phyloP scores from a whole-genome alignment of 1,140 invertebrate species.

The Centruroides vittatus region DNA sequence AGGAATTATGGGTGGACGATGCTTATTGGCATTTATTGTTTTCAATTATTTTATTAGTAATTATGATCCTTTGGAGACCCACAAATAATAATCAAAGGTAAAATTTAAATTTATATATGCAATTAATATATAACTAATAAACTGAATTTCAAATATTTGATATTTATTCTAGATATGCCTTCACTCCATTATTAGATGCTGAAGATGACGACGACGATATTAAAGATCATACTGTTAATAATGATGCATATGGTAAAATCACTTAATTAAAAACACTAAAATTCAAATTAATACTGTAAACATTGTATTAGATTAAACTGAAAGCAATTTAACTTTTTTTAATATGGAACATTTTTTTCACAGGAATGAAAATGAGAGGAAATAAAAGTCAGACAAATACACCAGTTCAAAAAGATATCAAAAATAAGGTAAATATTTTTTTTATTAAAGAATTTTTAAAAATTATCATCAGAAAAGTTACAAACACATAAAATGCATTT shows the following conservation, averaged over 20 bases:
- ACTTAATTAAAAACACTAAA: neutral
- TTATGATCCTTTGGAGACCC: constrained; percentile 88
- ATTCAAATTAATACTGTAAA: too few relatives aligned
- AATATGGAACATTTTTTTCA: too few relatives aligned
- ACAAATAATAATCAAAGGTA: constrained; percentile 82
- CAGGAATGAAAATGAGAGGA: constrained; percentile 7
- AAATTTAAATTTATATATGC: constrained; percentile 1
- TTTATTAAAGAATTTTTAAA: too few relatives aligned
- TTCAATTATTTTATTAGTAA: constrained; percentile 67
- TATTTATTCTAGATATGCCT: constrained; percentile 51
- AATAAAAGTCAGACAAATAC: constrained; percentile 1
- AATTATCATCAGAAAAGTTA: too few relatives aligned
- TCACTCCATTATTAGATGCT: constrained; percentile 75
- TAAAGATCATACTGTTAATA: constrained; percentile 65
- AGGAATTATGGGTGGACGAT: constrained; percentile 79
- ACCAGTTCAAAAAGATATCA: constrained; percentile 3
- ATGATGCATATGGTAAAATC: constrained; percentile 58
- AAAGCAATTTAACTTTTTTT: too few relatives aligned
- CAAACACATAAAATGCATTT: too few relatives aligned
- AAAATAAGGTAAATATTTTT: neutral
- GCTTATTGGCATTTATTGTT: constrained; percentile 90
- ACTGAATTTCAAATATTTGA: neutral
- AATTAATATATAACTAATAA: neutral
- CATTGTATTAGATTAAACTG: too few relatives aligned
- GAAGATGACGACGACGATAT: constrained; percentile 58